These are phyloP conservation scores for Invenusta paracnida DNA, from an alignment of 2,888 invertebrate species.

Conservation along the genomic window DNA sequence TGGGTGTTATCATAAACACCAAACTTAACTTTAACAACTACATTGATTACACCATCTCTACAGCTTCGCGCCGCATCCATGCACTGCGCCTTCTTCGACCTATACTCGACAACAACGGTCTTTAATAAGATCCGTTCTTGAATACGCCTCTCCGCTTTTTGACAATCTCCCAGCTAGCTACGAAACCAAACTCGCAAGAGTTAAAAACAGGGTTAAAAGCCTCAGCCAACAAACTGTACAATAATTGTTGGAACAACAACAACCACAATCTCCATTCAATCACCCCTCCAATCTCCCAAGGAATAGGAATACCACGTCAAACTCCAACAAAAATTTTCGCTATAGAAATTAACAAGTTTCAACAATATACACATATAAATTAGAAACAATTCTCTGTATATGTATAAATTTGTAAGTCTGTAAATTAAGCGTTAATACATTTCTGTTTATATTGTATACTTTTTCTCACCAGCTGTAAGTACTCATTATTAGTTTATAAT, in stretches of 20 bases:
- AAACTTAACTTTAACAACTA: too few relatives aligned
- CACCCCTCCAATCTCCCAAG: neutral
- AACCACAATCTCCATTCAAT: slow-evolving; percentile 17
- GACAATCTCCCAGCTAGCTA: neutral
- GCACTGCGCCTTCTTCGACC: slow-evolving; percentile 5
- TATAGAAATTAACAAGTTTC: neutral
- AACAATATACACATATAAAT: neutral
- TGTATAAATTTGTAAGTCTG: neutral
- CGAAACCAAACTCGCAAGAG: slow-evolving; percentile 16
- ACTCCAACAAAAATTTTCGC: neutral
- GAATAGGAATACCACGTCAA: neutral
- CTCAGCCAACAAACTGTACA: neutral
- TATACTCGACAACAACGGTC: slow-evolving; percentile 1
- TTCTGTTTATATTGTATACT: neutral
- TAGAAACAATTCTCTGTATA: neutral
- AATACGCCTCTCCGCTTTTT: neutral
- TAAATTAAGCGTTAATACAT: neutral
- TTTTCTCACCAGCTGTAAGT: neutral
- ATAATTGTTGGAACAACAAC: neutral
- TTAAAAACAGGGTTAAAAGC: neutral
- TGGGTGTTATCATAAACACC: too few relatives aligned
- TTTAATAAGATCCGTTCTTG: neutral
- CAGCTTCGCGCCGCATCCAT: neutral
- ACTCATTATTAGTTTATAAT: neutral
- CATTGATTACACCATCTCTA: neutral